phyloP scores from a whole-genome alignment of 1,140 invertebrate species.

The Oryzaephilus surinamensis region DNA sequence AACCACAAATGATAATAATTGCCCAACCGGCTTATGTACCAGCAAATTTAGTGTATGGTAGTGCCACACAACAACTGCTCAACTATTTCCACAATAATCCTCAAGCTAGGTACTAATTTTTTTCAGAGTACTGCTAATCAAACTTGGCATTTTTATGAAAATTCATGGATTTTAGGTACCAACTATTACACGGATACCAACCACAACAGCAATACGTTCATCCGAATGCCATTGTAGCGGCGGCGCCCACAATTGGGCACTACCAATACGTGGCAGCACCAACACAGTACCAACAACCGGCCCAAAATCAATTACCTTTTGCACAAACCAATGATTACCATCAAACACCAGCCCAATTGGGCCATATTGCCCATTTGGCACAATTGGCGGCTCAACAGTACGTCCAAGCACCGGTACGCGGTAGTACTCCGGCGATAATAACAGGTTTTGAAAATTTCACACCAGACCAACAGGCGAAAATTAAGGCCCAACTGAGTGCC shows the following conservation, averaged over 20 bases:
- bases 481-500: slow-evolving; percentile 28
- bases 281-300: slow-evolving; percentile 2
- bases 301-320: slow-evolving; percentile 6
- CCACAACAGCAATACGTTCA: slow-evolving; percentile 2
- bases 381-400: slow-evolving; percentile 27
- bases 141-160: no score
- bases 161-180: no score
- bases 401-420: slow-evolving; percentile 5
- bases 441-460: slow-evolving; percentile 33
- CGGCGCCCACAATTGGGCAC: slow-evolving; percentile 9
- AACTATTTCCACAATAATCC: slow-evolving; percentile 24
- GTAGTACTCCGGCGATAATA: slow-evolving; percentile 32
- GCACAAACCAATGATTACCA: slow-evolving; percentile 5
- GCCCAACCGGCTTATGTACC: slow-evolving; percentile 21
- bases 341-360: slow-evolving; percentile 12
- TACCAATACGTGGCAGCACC: slow-evolving; percentile 3
- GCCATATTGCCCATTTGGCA: slow-evolving; percentile 21
- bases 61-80: slow-evolving; percentile 18
- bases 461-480: slow-evolving; percentile 33
- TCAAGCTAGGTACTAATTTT: slow-evolving; percentile 17
- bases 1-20: slow-evolving; percentile 21
- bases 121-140: slow-evolving; percentile 14
- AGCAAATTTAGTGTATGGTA: slow-evolving; percentile 13
- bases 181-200: no score
- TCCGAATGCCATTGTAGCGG: slow-evolving; percentile 1